These are phyloP conservation scores for Habropoda laboriosa DNA, from an alignment of 1,140 invertebrate species.

Conservation along the genomic window DNA sequence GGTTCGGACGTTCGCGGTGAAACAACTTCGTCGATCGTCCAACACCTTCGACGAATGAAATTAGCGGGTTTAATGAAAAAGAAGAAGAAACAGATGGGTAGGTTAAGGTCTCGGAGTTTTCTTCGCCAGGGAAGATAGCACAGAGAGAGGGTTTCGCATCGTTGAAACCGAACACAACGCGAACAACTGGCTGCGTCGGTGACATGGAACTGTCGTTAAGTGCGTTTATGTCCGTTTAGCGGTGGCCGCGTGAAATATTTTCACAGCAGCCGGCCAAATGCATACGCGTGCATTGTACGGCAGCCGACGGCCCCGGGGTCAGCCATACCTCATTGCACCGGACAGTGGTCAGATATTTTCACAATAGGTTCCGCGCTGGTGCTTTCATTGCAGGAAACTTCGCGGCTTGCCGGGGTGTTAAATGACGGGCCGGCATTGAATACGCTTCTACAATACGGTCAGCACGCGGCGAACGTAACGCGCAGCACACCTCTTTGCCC, in stretches of 20 bases:
- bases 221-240: constrained; percentile 67
- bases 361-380: constrained; percentile 78
- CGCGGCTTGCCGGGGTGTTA: constrained; percentile 75
- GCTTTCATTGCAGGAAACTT: constrained; percentile 80
- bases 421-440: constrained; percentile 77
- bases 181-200: constrained; percentile 42
- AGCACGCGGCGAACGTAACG: constrained; percentile 73
- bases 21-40: no score
- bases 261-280: constrained; percentile 29
- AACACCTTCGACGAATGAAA: no score
- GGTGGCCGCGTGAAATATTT: constrained; percentile 60
- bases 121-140: no score
- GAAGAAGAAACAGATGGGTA: no score
- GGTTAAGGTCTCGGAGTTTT: no score
- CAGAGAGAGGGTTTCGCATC: no score
- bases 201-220: constrained; percentile 63
- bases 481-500: constrained; percentile 59
- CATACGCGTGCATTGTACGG: constrained; percentile 49
- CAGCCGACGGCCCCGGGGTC: constrained; percentile 67
- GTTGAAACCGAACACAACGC: constrained; percentile 50
- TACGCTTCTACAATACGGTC: constrained; percentile 76
- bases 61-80: no score
- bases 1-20: background rate
- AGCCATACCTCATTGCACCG: constrained; percentile 77
- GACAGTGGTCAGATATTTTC: constrained; percentile 81